Percentiles rank a stretch among this genome's conserved stretches.
These are phyloP conservation scores for Xiphophorus birchmanni DNA, from an alignment of 2,797 vertebrate species.

Conservation along the genomic window DNA sequence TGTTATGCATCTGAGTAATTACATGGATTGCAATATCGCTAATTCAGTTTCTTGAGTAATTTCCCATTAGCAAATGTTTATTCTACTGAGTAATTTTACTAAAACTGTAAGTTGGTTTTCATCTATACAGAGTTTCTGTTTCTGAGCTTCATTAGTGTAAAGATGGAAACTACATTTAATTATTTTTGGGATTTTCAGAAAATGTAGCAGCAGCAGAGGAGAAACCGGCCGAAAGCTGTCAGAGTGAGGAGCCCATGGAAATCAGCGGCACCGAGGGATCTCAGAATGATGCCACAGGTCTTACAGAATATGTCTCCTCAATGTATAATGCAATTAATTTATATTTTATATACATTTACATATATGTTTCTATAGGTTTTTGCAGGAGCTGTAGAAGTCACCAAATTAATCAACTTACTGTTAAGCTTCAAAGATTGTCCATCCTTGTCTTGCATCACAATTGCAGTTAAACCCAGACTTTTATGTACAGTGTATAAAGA, in stretches of 20 bases:
- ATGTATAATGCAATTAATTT: not conserved
- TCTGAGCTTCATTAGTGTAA: not conserved
- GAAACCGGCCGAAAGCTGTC: not conserved
- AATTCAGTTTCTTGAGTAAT: not conserved
- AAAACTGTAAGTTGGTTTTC: not conserved
- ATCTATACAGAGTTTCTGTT: not conserved
- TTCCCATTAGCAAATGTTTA: not conserved
- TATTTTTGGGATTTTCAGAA: constrained; percentile 17
- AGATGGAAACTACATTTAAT: constrained; percentile 2
- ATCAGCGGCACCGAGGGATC: not conserved
- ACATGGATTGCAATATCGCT: not conserved
- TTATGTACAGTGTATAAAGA: not conserved
- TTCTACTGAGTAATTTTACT: not conserved
- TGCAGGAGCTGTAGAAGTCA: not conserved
- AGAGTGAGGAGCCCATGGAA: not conserved
- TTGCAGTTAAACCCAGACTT: not conserved
- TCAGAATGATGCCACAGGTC: constrained; percentile 42
- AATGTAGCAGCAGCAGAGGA: constrained; percentile 12
- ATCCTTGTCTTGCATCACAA: not conserved
- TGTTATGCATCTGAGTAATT: constrained; percentile 1
- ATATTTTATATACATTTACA: too few relatives aligned
- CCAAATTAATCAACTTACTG: not conserved
- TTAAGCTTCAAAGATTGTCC: not conserved
- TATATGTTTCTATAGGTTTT: not conserved
- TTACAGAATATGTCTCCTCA: constrained; percentile 10